These are phyloP conservation scores for Myanophis thanlyinensis DNA, from an alignment of 2,113 vertebrate species.

Conservation along the genomic window DNA sequence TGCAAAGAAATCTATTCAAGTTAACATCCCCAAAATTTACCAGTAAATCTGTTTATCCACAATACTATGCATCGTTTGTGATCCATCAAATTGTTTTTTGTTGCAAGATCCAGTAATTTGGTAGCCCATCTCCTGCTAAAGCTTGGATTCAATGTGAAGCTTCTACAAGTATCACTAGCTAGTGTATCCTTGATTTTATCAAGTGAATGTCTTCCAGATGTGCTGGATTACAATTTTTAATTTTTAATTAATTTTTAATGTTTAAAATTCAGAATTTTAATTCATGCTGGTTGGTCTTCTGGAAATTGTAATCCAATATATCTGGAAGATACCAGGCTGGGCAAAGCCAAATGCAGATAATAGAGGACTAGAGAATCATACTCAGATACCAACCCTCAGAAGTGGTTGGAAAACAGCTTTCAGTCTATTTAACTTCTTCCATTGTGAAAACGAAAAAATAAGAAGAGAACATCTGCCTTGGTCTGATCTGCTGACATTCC, in stretches of 20 bases:
- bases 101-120: neutral
- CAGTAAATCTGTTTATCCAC: neutral
- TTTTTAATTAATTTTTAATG: no score
- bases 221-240: neutral
- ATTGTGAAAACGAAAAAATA: neutral
- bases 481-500: neutral
- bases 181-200: neutral
- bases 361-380: neutral
- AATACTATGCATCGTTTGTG: neutral
- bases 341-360: neutral
- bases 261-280: neutral
- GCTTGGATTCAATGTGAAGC: neutral
- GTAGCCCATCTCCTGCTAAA: neutral
- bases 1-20: neutral
- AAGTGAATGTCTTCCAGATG: neutral
- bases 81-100: neutral
- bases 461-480: neutral
- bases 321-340: neutral
- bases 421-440: neutral
- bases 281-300: neutral
- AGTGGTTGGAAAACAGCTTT: neutral
- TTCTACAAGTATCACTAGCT: neutral
- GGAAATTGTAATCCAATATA: neutral
- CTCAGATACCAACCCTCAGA: neutral
- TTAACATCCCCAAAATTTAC: neutral